Evolutionary conservation across 2,888 invertebrate species (phyloP), one percentile per base, ranked within the genome.

Genomic region (Actias luna): DNA sequence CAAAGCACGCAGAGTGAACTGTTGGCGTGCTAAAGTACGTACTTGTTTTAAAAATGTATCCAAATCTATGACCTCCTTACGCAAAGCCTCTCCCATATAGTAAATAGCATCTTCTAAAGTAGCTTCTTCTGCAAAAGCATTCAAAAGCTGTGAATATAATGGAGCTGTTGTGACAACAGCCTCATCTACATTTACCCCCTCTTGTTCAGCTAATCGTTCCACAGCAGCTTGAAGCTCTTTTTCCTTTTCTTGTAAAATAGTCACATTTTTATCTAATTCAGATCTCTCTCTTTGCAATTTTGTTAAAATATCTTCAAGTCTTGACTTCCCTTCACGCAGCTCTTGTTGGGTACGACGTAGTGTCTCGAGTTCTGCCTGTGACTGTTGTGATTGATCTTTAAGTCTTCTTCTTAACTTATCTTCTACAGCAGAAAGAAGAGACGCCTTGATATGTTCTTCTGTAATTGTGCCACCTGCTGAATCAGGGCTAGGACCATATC

Each of bases 91-190:
- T 10, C 99, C 99, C 89, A 99, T 95, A 84, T 98, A 99, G 86
- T 99, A 99, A 81, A 99, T 98, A 66, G 99, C 98, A 93, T 99
- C 99, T 93, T 99, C 99, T 61, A 98, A 95, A 18, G 99, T 99
- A 67, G 99, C 98, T 93, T 99, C 99, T 88, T 99, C 99, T 60
- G 98, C 98, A 93, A 98, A 99, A 55, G 98, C 96, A 88, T 97
- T 98, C 66, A 99, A 89, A 79, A 99, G 95, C 96, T 99, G 99
- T 89, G 97, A 97, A 82, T 99, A 99, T 58, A 99, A 92, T 0
- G 99, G 99, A 29, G 99, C 98, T 62, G 98, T 98, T 1, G 99
- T 98, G 25, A 97, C 97, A 39, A 99, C 98, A 63, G 99, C 99
- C 83, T 99, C 98, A 88, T 99, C 99, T 52, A 99, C 97, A 90